Conservation (phyloP, 2,113 vertebrate genomes). For the Hucho hucho region DNA sequence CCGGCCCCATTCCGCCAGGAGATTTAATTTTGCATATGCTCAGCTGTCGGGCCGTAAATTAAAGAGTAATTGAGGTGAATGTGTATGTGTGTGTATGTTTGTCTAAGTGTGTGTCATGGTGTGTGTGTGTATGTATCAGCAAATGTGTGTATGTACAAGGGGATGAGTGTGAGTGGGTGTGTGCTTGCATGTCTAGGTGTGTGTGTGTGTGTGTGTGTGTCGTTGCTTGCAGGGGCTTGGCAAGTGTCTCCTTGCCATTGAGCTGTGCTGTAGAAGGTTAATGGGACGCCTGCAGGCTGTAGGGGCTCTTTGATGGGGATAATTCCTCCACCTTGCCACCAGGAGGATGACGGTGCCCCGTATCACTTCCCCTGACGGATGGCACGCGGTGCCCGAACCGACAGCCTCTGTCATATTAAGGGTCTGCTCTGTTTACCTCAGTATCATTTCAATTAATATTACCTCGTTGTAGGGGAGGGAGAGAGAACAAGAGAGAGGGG, state of each 20-base stretch:
- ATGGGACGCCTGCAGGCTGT: constrained; percentile 64
- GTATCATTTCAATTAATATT: constrained; percentile 68
- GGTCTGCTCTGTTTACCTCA: constrained; percentile 67
- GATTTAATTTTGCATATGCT: constrained; percentile 60
- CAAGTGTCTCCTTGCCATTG: constrained; percentile 20
- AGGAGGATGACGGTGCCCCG: constrained; percentile 53
- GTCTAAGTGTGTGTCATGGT: constrained; percentile 45
- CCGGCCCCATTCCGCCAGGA: constrained; percentile 49
- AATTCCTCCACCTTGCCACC: constrained; percentile 71
- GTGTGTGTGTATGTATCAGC: constrained; percentile 13
- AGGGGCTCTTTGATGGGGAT: constrained; percentile 59
- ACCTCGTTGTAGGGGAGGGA: constrained; percentile 43
- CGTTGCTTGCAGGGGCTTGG: neutral
- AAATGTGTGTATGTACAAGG: constrained; percentile 31
- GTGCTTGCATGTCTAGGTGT: neutral
- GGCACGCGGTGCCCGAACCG: constrained; percentile 53
- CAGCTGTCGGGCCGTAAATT: constrained; percentile 55
- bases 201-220: neutral
- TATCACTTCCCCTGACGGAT: constrained; percentile 69
- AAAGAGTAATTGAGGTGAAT: constrained; percentile 60
- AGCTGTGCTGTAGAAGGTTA: constrained; percentile 62
- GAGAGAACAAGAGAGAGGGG: neutral
- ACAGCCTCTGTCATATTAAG: constrained; percentile 64
- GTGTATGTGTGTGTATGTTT: constrained; percentile 30
- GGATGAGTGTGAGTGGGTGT: neutral